phyloP scores from a whole-genome alignment of 2,797 vertebrate genomes.

The Danio tinwini region DNA sequence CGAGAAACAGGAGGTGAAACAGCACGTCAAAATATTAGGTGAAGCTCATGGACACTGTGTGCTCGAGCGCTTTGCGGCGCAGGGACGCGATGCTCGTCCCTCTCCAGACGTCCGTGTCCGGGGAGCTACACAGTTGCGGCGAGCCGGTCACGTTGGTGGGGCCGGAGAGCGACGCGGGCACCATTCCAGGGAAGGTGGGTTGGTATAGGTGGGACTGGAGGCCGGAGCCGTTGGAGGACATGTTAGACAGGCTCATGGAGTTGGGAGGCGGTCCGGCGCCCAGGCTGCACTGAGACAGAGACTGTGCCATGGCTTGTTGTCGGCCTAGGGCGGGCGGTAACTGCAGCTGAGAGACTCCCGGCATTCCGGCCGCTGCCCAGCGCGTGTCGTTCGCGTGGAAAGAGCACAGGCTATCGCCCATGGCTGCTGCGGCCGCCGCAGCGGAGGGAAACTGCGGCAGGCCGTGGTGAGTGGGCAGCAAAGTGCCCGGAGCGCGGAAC shows the following conservation, averaged over 20 bases:
- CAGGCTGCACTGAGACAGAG: conserved; percentile 95
- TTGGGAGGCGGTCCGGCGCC: conserved; percentile 89
- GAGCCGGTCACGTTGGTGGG: conserved; percentile 93
- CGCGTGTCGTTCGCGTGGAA: conserved; percentile 97
- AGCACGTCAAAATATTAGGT: conserved; percentile 81
- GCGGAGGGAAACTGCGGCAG: conserved; percentile 89
- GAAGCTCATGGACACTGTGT: conserved; percentile 99
- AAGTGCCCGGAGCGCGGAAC: conserved; percentile 91
- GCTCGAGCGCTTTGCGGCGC: conserved; percentile 97
- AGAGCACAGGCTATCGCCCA: conserved; percentile 97
- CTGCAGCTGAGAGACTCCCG: conserved; percentile 93
- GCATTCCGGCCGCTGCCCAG: conserved; percentile 94
- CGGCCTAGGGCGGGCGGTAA: conserved; percentile 89
- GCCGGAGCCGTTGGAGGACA: conserved; percentile 90
- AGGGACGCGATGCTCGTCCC: conserved; percentile 98
- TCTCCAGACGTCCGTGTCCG: conserved; percentile 99
- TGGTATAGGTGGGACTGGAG: conserved; percentile 98
- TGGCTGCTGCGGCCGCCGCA: conserved; percentile 90
- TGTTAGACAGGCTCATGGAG: conserved; percentile 96
- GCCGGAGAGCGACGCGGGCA: conserved; percentile 92
- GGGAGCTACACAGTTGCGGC: conserved; percentile 95
- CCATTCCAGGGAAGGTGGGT: conserved; percentile 95
- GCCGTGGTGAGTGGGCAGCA: conserved; percentile 90
- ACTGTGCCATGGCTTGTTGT: conserved; percentile 94
- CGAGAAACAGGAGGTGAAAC: conserved; percentile 35